Conservation (phyloP, 1,140 invertebrate genomes). For the Laodelphax striatellus region DNA sequence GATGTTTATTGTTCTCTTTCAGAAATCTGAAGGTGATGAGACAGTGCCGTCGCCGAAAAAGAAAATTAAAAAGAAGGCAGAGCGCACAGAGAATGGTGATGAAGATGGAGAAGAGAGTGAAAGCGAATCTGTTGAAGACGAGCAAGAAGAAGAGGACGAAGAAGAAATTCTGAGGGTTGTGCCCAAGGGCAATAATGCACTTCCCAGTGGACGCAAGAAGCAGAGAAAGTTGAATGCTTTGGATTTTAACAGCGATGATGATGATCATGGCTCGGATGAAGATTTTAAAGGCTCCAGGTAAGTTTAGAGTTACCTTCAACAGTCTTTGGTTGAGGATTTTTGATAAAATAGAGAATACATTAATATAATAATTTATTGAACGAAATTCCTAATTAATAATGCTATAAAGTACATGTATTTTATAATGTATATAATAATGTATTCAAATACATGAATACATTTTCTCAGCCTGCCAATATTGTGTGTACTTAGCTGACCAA, state of each 20-base stretch:
- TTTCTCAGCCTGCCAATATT: no score
- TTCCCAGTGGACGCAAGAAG: conserved; percentile 43
- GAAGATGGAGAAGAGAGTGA: conserved; percentile 34
- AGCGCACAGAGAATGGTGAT: conserved; percentile 8
- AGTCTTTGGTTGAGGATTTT: background rate
- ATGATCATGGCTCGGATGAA: conserved; percentile 61
- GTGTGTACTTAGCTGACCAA: no score
- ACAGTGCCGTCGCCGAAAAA: conserved; percentile 16
- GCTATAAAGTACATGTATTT: no score
- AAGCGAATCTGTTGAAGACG: conserved; percentile 38
- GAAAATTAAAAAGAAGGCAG: conserved; percentile 20
- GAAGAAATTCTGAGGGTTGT: conserved; percentile 27
- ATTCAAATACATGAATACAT: no score
- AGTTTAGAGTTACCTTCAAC: background rate
- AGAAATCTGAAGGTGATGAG: conserved; percentile 11
- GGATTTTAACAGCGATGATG: conserved; percentile 68
- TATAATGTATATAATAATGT: no score
- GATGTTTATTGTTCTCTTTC: no score
- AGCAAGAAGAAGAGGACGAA: conserved; percentile 34
- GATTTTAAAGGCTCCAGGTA: conserved; percentile 65
- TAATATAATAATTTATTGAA: no score
- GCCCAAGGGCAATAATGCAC: conserved; percentile 12
- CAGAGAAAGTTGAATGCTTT: conserved; percentile 65
- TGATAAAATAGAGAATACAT: no score
- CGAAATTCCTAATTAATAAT: no score